Base-by-base conservation (phyloP, 2,888 invertebrate species). In the Polietes domitor region DNA sequence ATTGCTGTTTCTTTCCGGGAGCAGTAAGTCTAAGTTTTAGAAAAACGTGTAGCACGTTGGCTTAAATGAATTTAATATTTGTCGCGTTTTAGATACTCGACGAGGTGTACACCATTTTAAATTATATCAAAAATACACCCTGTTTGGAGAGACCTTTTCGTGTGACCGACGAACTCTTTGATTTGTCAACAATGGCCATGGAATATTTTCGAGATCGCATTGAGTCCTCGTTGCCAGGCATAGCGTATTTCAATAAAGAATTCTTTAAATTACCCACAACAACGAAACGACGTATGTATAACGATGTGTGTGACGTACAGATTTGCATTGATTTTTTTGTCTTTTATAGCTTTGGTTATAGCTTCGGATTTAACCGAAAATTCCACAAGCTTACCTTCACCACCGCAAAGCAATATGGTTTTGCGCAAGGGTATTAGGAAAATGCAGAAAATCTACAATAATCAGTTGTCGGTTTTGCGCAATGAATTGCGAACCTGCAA, bases 131-230 rank as follows among this genome's bases (percentile, higher is more conserved):
- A 93, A 94, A 94, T 86, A 97, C 96, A 86, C 95, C 96, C 28
- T 96, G 96, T 91, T 92, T 97, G 88, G 96, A 96, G 86, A 94
- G 97, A 89, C 97, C 98, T 63, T 98, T 97, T 92, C 97, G 97
- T 92, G 97, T 98, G 82, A 97, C 98, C 9, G 98, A 98, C 93
- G 98, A 98, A 92, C 93, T 98, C 79, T 97, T 98, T 93, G 98
- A 98, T 93, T 94, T 98, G 86, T 98, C 98, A 50, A 97, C 98
- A 50, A 98, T 98, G 98, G 98, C 98, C 43, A 98, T 98, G 98
- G 98, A 98, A 92, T 98, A 98, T 92, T 98, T 98, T 92, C 98
- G 98, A 92, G 98, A 98, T 92, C 96, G 96, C 89, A 97, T 98
- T 91, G 98, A 98, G 92, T 97, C 98, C 7, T 95, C 95, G 87